Conservation (phyloP, 2,113 vertebrate species). For the Tachycineta bicolor region DNA sequence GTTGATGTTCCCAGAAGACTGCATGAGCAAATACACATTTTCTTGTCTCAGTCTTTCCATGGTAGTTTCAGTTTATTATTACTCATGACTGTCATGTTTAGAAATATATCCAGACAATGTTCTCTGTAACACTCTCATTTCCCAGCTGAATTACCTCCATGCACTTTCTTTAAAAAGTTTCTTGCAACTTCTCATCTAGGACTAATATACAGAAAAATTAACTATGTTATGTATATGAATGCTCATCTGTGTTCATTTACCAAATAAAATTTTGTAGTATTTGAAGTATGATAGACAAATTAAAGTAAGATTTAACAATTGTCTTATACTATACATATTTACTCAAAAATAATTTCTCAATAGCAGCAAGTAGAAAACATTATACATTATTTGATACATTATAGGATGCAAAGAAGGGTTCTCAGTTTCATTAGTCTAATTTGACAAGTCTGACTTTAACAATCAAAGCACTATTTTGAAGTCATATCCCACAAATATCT, state of each 20-base stretch:
- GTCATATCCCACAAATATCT: neutral
- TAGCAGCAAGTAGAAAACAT: neutral
- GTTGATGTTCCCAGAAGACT: neutral
- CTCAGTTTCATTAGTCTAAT: neutral
- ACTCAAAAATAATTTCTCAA: neutral
- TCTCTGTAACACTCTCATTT: neutral
- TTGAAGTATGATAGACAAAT: neutral
- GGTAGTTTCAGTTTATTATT: neutral
- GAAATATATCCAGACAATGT: neutral
- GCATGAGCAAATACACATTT: neutral
- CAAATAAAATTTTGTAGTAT: neutral
- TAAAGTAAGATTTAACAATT: neutral
- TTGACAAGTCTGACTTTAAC: neutral
- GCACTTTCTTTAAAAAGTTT: neutral
- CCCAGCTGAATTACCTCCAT: neutral
- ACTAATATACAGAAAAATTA: neutral
- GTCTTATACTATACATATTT: neutral
- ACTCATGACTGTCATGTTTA: neutral
- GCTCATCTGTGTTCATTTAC: neutral
- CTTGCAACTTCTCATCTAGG: neutral
- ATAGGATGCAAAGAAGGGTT: neutral
- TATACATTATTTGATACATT: neutral
- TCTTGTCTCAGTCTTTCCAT: neutral
- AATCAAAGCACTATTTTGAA: neutral
- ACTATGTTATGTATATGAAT: neutral